These are phyloP conservation scores for Endotricha flammealis DNA, from an alignment of 2,888 invertebrate species.

Conservation along the genomic window DNA sequence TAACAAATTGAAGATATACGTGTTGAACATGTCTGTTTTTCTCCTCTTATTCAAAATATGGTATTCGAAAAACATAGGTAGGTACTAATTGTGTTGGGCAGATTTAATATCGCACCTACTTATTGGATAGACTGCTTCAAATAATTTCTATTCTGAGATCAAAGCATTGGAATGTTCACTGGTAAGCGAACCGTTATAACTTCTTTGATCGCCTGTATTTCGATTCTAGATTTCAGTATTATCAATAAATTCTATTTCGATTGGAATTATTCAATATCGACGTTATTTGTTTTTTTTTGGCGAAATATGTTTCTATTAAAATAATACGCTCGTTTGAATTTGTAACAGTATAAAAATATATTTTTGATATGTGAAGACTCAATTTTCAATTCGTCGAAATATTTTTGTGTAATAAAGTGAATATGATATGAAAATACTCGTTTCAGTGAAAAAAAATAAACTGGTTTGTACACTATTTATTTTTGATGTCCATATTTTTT, in stretches of 20 bases:
- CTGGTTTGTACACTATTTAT: too few species aligned
- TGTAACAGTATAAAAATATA: not conserved
- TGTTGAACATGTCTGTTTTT: too few species aligned
- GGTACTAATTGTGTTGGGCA: too few species aligned
- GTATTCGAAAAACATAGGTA: too few species aligned
- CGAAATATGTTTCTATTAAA: not conserved
- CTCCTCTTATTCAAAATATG: too few species aligned
- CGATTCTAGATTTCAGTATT: conserved; percentile 7
- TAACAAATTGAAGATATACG: too few species aligned
- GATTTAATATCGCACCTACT: conserved; percentile 1
- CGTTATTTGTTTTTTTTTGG: not conserved
- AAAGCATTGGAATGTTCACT: conserved; percentile 2
- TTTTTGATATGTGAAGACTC: too few species aligned
- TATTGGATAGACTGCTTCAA: not conserved
- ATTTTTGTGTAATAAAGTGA: too few species aligned
- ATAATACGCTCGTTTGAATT: not conserved
- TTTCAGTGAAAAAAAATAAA: too few species aligned
- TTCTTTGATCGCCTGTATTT: conserved; percentile 31
- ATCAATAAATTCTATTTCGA: conserved; percentile 3
- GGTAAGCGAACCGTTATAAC: conserved; percentile 28
- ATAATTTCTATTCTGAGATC: not conserved
- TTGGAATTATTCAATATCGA: conserved; percentile 5
- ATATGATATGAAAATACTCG: too few species aligned
- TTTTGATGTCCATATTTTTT: too few species aligned
- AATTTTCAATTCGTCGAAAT: too few species aligned